Conservation (phyloP, 2,797 vertebrate species). For the Anisognathus igniventris region DNA sequence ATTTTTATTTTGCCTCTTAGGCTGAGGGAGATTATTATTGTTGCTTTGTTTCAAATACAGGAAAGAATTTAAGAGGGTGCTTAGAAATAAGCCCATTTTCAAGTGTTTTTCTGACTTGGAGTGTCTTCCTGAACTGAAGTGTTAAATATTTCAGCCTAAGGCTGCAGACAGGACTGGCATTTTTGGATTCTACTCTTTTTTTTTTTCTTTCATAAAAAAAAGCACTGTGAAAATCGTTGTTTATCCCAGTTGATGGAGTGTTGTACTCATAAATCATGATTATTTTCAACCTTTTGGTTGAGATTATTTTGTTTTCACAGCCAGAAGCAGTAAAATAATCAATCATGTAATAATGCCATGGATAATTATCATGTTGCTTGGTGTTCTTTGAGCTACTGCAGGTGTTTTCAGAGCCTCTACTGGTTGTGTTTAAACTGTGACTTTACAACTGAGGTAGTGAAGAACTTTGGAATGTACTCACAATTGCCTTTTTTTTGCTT, state of each 20-base stretch:
- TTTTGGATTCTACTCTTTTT: neutral
- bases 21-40: neutral
- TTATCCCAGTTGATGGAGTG: conserved; percentile 47
- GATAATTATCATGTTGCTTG: conserved; percentile 60
- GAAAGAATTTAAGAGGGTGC: neutral
- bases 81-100: neutral
- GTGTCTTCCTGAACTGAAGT: neutral
- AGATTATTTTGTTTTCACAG: conserved; percentile 55
- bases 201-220: neutral
- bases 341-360: conserved; percentile 53
- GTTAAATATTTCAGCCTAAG: neutral
- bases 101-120: neutral
- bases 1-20: neutral
- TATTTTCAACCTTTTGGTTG: conserved; percentile 48
- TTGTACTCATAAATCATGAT: conserved; percentile 49
- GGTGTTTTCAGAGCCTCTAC: conserved; percentile 38
- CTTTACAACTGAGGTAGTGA: conserved; percentile 36
- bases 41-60: neutral
- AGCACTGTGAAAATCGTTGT: neutral
- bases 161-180: neutral
- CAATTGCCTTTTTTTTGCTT: neutral
- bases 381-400: conserved; percentile 56
- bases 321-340: conserved; percentile 69
- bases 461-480: conserved; percentile 35
- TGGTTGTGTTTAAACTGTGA: conserved; percentile 17